Evolutionary conservation across 2,888 invertebrate species (phyloP), one percentile per base, ranked within the genome.

Genomic region (Eupelmus urozonus): DNA sequence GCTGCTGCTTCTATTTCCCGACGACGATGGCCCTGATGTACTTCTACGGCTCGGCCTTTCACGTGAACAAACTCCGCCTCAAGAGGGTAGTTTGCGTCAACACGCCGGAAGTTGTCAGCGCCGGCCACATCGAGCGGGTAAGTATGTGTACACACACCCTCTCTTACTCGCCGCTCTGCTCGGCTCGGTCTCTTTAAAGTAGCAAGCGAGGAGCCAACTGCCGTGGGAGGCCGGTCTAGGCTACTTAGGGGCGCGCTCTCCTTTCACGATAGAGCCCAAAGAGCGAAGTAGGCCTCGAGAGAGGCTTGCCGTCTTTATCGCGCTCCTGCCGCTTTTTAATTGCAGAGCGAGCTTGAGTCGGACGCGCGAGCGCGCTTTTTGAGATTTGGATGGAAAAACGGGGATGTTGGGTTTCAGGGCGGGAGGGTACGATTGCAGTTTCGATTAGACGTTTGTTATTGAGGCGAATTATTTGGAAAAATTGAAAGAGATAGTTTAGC

Each of bases 11-110:
- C 90, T 97, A 96, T 90, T 96, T 96, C 85, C 96, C 96, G 25
- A 96, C 96, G 29, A 96, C 96, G 40, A 96, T 96, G 96, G 95
- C 96, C 79, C 91, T 96, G 85, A 96, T 96, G 96, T 96, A 96
- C 89, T 96, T 96, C 90, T 96, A 96, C 87, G 96, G 96, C 42
- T 96, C 96, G 25, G 96, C 96, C 65, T 96, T 96, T 88, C 96
- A 96, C 90, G 95, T 96, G 86, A 96, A 96, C 91, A 95, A 96
- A 90, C 93, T 94, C 82, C 92, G 95, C 80, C 92, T 93, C 82
- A 94, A 93, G 89, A 91, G 90, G 83, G 89, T 90, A 27, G 90
- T 90, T 76, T 89, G 90, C 79, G 92, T 90, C 74, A 90, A 91
- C 80, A 90, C 90, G 82, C 91, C 91, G 70, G 91, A 91, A 83